Percentiles rank a stretch among this genome's conserved stretches.
Evolutionary conservation across 2,797 vertebrate species (phyloP).

Genomic region (Alauda arvensis): DNA sequence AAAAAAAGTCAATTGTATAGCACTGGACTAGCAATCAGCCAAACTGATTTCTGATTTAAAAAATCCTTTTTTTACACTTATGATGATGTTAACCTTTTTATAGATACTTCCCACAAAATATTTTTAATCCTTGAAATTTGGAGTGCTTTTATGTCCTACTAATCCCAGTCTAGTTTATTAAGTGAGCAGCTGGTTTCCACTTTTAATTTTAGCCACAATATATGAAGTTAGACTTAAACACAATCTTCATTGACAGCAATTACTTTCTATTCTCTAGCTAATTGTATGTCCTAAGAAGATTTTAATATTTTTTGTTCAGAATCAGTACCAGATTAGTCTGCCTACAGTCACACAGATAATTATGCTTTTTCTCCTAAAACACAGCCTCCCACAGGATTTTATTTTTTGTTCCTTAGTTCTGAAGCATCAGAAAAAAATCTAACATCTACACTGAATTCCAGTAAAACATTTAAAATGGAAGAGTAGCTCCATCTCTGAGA

Average conservation of each 20-base stretch:
- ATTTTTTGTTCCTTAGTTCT: not conserved
- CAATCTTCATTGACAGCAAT: not conserved
- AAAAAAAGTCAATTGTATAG: not conserved
- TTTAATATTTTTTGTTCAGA: not conserved
- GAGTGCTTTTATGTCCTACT: not conserved
- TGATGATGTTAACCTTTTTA: not conserved
- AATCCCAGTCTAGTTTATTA: not conserved
- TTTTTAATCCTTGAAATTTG: not conserved
- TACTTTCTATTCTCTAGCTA: not conserved
- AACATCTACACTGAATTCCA: not conserved
- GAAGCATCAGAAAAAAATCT: not conserved
- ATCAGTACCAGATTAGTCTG: not conserved
- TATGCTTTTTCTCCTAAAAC: not conserved
- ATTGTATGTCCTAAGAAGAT: not conserved
- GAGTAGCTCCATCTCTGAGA: not conserved
- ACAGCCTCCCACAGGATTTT: not conserved
- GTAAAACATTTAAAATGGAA: not conserved
- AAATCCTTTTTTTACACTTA: fast-evolving
- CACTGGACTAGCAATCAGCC: not conserved
- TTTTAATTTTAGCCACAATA: not conserved
- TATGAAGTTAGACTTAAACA: not conserved
- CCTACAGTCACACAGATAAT: not conserved
- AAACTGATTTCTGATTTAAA: not conserved
- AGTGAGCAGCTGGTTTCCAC: not conserved
- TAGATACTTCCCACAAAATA: not conserved